Evolutionary conservation across 2,113 vertebrate genomes (phyloP), one percentile per base, ranked within the genome.

Genomic region (Phyllopteryx taeniolatus): DNA sequence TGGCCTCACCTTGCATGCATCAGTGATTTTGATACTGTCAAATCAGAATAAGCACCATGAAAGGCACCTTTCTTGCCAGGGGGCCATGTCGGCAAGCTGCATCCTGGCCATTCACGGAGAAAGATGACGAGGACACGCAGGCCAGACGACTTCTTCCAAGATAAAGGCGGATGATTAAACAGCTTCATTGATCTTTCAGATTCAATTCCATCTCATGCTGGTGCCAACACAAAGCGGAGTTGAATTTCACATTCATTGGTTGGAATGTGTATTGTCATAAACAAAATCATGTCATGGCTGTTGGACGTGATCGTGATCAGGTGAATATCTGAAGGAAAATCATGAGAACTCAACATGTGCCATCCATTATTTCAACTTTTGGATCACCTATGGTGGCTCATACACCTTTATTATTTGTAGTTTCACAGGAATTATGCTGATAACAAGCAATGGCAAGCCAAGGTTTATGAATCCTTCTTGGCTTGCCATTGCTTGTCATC

Each of bases 161-260:
- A 91, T 92, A 91, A 89, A 91, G 86, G 86, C 82, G 82, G 82
- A 77, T 87, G 88, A 91, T 91, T 88, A 89, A 81, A 33, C 73
- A 31, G 77, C 68, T 71, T 69, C 81, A 86, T 91, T 89, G 89
- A 90, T 91, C 86, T 90, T 67, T 72, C 70, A n/a, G 78, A 76
- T 79, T 86, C 81, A 84, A 79, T 80, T 68, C 85, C 84, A 88
- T 90, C 83, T 78, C 81, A 77, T 76, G 81, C 79, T 78, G 72
- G 78, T 5, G 43, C 61, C 63, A 84, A 87, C 70, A 57, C 33
- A 70, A 82, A 83, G 79, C 71, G 9, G 68, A 74, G 73, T 84
- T 85, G 84, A 83, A 92, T 89, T n/a, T n/a, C n/a, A n/a, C n/a
- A n/a, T 75, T 56, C 62, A 27, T 64, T 67, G 62, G 75, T 71